Conservation (phyloP, 2,113 vertebrate species). For the Sterna hirundo region DNA sequence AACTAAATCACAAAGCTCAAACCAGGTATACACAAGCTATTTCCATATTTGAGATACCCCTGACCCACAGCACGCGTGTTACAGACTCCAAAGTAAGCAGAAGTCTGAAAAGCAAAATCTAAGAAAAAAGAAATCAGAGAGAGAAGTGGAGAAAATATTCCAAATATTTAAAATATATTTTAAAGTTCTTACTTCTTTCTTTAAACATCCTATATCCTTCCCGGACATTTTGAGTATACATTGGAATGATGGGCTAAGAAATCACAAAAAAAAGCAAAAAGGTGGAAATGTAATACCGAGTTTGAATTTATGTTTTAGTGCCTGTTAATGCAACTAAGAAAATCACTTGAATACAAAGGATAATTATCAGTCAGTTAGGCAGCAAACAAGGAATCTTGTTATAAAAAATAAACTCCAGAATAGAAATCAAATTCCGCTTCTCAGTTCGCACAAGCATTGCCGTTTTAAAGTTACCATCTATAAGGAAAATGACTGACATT, state of each 20-base stretch:
- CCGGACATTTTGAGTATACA: conserved; percentile 90
- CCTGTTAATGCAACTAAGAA: neutral
- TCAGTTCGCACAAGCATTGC: neutral
- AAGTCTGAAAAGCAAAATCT: neutral
- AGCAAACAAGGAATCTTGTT: neutral
- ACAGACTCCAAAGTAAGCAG: neutral
- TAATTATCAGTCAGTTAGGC: neutral
- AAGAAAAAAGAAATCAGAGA: neutral
- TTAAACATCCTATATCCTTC: conserved; percentile 88
- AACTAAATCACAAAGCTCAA: neutral
- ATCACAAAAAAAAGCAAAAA: neutral
- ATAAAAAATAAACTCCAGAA: neutral
- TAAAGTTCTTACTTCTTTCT: conserved; percentile 81
- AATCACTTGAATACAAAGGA: neutral
- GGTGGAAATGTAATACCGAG: neutral
- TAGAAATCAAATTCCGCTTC: neutral
- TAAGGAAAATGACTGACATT: neutral
- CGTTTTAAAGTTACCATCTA: neutral
- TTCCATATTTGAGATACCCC: neutral
- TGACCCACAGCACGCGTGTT: neutral
- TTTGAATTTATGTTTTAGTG: neutral
- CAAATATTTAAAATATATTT: neutral
- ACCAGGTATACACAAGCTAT: neutral
- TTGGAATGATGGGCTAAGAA: conserved; percentile 87
- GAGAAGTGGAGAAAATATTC: neutral